Conservation (phyloP, 2,888 invertebrate species). For the Pinctada fucata region DNA sequence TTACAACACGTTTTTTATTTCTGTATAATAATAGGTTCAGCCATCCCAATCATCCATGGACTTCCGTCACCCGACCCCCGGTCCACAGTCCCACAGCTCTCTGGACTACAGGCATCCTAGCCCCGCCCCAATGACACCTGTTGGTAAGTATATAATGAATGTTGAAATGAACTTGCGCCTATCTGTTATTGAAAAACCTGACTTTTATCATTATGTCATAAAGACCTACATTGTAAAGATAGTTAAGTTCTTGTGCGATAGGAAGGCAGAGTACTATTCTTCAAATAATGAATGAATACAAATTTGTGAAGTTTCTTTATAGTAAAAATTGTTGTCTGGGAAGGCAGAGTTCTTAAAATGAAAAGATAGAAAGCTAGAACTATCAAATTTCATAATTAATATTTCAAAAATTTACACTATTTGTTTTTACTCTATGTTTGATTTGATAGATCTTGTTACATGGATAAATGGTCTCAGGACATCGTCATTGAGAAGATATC, state of each 20-base stretch:
- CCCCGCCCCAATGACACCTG: neutral
- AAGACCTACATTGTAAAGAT: neutral
- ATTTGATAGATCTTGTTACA: too few species aligned
- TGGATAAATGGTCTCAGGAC: too few species aligned
- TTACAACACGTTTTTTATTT: neutral
- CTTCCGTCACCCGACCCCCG: neutral
- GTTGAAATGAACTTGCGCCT: neutral
- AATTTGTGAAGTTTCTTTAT: too few species aligned
- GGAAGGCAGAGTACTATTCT: neutral
- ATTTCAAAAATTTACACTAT: neutral
- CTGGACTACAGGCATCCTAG: neutral
- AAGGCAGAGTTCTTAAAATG: too few species aligned
- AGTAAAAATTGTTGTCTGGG: too few species aligned
- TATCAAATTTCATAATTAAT: too few species aligned
- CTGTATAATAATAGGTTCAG: neutral
- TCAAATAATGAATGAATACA: too few species aligned
- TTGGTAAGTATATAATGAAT: neutral
- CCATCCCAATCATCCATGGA: neutral
- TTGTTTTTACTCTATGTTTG: neutral
- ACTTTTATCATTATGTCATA: neutral
- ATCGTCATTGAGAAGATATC: too few species aligned
- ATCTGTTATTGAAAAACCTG: neutral
- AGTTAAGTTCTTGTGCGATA: neutral
- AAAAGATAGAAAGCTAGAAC: too few species aligned
- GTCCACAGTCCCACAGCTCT: neutral